A percentile compares a stretch with the other conserved stretches of the same genome.
phyloP scores from a whole-genome alignment of 2,113 vertebrate species.

The Tinamus guttatus region DNA sequence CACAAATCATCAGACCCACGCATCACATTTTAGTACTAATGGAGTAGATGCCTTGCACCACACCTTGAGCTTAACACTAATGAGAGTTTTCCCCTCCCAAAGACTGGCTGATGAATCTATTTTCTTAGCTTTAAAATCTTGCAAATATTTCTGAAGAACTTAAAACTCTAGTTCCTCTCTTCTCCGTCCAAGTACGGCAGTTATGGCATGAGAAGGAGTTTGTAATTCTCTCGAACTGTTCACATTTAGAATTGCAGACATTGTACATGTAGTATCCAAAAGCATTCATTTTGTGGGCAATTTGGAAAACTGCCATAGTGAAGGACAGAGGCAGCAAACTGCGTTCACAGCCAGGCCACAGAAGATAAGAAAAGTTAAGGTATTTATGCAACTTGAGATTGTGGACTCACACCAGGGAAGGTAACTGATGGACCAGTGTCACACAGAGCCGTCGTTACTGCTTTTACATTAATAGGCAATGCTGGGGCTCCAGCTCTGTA shows the following conservation, averaged over 20 bases:
- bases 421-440: background rate
- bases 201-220: conserved; percentile 21
- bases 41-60: background rate
- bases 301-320: conserved; percentile 29
- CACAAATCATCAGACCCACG: background rate
- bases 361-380: background rate
- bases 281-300: background rate
- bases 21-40: background rate
- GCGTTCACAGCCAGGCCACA: background rate
- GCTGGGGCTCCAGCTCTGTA: background rate
- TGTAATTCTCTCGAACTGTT: conserved; percentile 35
- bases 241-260: conserved; percentile 32
- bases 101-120: background rate
- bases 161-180: background rate
- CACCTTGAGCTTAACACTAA: background rate
- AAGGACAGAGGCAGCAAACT: background rate
- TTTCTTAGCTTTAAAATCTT: conserved; percentile 2
- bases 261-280: background rate
- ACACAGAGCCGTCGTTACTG: background rate
- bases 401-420: background rate
- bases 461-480: background rate
- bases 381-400: background rate
- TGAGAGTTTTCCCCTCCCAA: background rate
- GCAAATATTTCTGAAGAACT: conserved; percentile 17
- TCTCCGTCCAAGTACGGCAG: conserved; percentile 24